Base-by-base conservation (phyloP, 2,113 vertebrate species). In the Athene cunicularia region DNA sequence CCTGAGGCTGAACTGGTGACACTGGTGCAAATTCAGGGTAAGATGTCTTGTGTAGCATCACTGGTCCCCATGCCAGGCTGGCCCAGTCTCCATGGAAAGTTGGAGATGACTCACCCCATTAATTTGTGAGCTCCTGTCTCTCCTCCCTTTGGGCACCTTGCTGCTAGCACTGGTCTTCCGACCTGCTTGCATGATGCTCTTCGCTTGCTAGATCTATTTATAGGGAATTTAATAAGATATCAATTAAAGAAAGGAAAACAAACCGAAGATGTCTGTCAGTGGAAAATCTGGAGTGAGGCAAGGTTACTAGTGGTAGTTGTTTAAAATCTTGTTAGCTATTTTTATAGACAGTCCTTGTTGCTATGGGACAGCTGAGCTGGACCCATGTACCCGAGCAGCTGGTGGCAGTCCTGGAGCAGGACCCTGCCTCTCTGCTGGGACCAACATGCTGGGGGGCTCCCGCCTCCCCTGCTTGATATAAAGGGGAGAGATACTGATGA, bases 181-280 rank as follows among this genome's bases (percentile, higher is more conserved):
- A 6, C 45, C 56, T 0, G 37, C 72, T 28, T 21, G 55, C 28
- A 10, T 6, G 11, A 9, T 50, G 80, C 49, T 81, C 52, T 89
- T 28, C 53, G 39, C 89, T 92, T 0, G 0, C 15, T 24, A 66
- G 71, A 20, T 94, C 84, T 97, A 64, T 95, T 96, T 93, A 86
- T 74, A 95, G 81, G 50, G 63, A 16, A 76, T 82, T 93, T 88
- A 96, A 86, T 89, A 82, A 90, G 74, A 58, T 55, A 85, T 59
- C 77, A 90, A 70, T 96, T 96, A 96, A 94, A 95, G 86, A 30
- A 70, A 94, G 52, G 56, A 82, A 95, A 96, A 74, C 66, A 96
- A 94, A 87, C 94, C 24, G 3, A 80, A 75, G 93, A 94, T 0
- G 39, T 64, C 80, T 93, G 88, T 62, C 84, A 66, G 35, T 76